Evolutionary conservation across 2,113 vertebrate species (phyloP).

Genomic region (Strix uralensis): DNA sequence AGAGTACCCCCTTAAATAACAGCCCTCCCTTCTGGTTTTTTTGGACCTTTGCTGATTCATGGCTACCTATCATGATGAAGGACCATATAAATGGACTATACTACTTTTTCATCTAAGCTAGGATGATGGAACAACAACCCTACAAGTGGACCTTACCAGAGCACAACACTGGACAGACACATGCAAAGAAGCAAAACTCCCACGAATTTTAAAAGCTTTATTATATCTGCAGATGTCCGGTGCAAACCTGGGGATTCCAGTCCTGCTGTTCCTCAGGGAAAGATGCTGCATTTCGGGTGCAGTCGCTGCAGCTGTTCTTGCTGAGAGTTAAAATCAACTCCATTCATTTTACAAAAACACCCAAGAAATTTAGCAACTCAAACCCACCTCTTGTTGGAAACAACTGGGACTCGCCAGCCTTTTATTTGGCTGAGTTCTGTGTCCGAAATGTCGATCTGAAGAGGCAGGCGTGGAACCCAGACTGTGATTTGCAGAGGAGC

Average conservation of each 20-base stretch:
- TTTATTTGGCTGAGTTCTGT: conserved; percentile 95
- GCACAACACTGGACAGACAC: background rate
- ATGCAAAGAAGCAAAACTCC: accelerated
- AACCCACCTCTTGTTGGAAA: conserved; percentile 84
- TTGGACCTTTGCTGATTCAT: background rate
- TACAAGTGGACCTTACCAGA: background rate
- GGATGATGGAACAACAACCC: background rate
- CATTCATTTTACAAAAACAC: background rate
- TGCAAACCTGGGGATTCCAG: background rate
- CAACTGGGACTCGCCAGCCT: conserved; percentile 90
- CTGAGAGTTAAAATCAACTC: background rate
- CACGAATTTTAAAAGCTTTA: background rate
- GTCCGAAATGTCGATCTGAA: conserved; percentile 95
- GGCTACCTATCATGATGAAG: background rate
- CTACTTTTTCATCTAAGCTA: background rate
- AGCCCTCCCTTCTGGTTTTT: background rate
- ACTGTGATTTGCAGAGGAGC: conserved; percentile 87
- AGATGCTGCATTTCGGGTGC: background rate
- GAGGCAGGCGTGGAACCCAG: conserved; percentile 93
- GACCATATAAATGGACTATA: background rate
- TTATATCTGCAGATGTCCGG: accelerated
- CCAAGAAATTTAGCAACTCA: background rate
- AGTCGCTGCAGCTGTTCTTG: background rate
- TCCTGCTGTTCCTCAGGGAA: background rate
- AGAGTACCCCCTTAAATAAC: background rate